Evolutionary conservation across 2,888 invertebrate species (phyloP).

Genomic region (Eurois occulta): DNA sequence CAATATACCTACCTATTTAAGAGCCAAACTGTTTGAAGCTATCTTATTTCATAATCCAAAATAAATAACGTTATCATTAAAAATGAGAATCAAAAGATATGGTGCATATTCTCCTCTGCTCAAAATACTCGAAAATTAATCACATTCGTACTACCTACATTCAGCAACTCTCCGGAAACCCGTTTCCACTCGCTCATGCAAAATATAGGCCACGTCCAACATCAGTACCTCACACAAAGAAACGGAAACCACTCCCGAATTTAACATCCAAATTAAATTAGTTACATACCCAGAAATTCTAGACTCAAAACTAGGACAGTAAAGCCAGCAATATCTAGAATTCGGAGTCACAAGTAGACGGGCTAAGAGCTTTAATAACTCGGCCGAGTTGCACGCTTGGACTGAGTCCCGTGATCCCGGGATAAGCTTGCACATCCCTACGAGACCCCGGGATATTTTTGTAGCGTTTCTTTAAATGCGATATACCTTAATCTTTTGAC

Average conservation of each 20-base stretch:
- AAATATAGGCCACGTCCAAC: slow-evolving; percentile 45
- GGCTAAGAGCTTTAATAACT: slow-evolving; percentile 54
- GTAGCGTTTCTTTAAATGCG: slow-evolving; percentile 23
- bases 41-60: neutral
- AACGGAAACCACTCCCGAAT: slow-evolving; percentile 38
- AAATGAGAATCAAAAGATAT: neutral
- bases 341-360: slow-evolving; percentile 38
- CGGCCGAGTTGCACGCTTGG: slow-evolving; percentile 26
- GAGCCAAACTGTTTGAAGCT: neutral
- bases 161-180: slow-evolving; percentile 17
- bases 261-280: slow-evolving; percentile 53
- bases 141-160: slow-evolving; percentile 10
- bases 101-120: neutral
- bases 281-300: slow-evolving; percentile 35
- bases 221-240: slow-evolving; percentile 43
- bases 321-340: slow-evolving; percentile 13
- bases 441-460: slow-evolving; percentile 62
- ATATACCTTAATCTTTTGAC: slow-evolving; percentile 45
- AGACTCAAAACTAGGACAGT: slow-evolving; percentile 45
- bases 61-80: neutral
- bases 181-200: slow-evolving; percentile 13
- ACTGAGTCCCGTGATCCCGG: slow-evolving; percentile 62
- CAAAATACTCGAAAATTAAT: slow-evolving; percentile 28
- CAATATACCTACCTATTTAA: neutral
- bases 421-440: slow-evolving; percentile 67